Conservation (phyloP, 2,797 vertebrate genomes). For the Mareca strepera region DNA sequence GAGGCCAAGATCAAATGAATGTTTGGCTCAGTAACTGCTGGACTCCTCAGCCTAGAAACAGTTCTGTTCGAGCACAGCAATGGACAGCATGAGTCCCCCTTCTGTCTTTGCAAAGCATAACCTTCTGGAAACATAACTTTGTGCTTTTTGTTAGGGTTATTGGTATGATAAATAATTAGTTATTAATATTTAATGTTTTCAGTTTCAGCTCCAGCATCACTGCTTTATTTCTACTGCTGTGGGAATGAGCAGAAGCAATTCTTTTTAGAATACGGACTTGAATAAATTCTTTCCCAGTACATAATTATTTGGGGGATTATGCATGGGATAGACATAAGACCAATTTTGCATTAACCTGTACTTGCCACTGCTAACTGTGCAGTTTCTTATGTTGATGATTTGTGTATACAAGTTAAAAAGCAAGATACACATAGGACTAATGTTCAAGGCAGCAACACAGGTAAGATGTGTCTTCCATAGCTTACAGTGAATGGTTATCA, state of each 20-base stretch:
- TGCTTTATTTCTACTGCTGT: constrained; percentile 20
- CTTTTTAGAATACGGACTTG: neutral
- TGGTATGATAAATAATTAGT: constrained; percentile 17
- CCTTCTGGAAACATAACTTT: neutral
- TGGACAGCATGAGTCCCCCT: neutral
- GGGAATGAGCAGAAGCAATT: neutral
- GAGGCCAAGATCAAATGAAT: neutral
- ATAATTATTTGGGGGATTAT: neutral
- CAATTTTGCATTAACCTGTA: constrained; percentile 2
- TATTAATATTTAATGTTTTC: constrained; percentile 36
- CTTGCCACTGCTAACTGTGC: neutral
- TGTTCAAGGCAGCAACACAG: neutral
- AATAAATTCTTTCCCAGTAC: neutral
- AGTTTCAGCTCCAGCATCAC: neutral
- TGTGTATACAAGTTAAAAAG: neutral
- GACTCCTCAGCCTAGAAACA: neutral
- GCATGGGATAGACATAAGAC: neutral
- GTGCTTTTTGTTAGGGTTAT: constrained; percentile 16
- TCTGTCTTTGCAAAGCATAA: neutral
- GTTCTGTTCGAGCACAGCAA: neutral
- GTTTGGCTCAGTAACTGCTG: neutral
- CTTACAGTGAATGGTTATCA: neutral
- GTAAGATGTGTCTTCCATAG: neutral
- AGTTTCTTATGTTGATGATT: neutral
- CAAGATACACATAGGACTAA: neutral